phyloP scores from a whole-genome alignment of 2,797 vertebrate genomes.

The Peromyscus aztecus region DNA sequence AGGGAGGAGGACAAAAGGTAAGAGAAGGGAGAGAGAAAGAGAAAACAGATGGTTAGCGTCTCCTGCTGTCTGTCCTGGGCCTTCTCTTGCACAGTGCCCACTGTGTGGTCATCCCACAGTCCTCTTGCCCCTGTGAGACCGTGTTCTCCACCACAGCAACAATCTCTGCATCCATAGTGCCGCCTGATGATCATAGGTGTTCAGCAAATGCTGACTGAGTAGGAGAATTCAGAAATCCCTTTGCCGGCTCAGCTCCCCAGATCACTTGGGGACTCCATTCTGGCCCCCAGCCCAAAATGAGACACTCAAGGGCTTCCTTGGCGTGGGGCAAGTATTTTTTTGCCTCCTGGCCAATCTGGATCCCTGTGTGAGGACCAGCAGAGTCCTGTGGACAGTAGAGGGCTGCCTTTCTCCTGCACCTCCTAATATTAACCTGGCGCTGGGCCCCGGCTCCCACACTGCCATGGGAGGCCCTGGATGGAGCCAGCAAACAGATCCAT shows the following conservation, averaged over 20 bases:
- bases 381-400: slow-evolving; percentile 79
- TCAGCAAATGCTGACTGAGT: background rate
- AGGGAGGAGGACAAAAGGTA: no score
- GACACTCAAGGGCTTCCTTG: slow-evolving; percentile 67
- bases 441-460: slow-evolving; percentile 71
- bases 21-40: no score
- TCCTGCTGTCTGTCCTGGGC: background rate
- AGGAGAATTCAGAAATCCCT: background rate
- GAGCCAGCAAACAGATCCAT: slow-evolving; percentile 79
- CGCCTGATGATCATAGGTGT: background rate
- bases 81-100: background rate
- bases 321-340: background rate
- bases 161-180: background rate
- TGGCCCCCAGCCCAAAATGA: slow-evolving; percentile 4
- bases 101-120: background rate
- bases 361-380: slow-evolving; percentile 77
- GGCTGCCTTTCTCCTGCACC: slow-evolving; percentile 74
- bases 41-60: background rate
- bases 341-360: slow-evolving; percentile 37
- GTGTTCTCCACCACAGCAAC: fast-evolving
- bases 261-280: slow-evolving; percentile 9
- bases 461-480: slow-evolving; percentile 80
- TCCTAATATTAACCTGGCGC: slow-evolving; percentile 81
- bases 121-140: fast-evolving
- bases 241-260: background rate